Evolutionary conservation across 2,888 invertebrate genomes (phyloP).

Genomic region (Hanleya hanleyi): DNA sequence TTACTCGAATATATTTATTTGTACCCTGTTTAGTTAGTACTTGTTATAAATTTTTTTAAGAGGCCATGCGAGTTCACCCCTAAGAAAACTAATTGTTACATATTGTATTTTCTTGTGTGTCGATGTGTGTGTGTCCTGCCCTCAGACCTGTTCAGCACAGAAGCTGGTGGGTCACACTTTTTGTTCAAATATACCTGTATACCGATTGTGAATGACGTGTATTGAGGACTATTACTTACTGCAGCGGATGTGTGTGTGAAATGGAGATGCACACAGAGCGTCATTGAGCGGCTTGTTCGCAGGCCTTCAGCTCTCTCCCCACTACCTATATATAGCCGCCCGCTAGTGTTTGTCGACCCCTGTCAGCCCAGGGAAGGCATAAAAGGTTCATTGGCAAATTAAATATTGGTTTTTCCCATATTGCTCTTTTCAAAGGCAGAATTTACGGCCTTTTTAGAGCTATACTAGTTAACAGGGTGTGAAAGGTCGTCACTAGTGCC

Average conservation of each 20-base stretch:
- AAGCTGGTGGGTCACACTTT: no score
- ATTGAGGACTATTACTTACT: neutral
- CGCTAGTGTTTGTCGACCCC: neutral
- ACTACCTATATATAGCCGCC: neutral
- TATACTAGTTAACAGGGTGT: neutral
- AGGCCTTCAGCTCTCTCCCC: neutral
- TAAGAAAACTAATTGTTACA: neutral
- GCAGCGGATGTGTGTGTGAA: neutral
- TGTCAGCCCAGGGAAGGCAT: neutral
- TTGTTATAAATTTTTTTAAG: neutral
- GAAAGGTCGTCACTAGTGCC: constrained; percentile 1
- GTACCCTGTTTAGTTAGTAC: neutral
- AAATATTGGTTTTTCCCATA: constrained; percentile 4
- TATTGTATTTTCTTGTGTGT: neutral
- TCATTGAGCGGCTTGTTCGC: neutral
- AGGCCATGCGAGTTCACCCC: neutral
- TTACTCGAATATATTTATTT: no score
- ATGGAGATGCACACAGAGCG: no score
- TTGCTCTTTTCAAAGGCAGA: constrained; percentile 6
- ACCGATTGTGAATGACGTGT: neutral
- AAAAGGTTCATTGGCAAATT: neutral
- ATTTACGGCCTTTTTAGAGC: neutral
- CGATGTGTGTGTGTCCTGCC: neutral
- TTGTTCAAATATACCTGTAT: no score
- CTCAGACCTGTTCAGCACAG: no score